Evolutionary conservation across 2,888 invertebrate species (phyloP), one percentile per base, ranked within the genome.

Genomic region (Calameuta idolon): DNA sequence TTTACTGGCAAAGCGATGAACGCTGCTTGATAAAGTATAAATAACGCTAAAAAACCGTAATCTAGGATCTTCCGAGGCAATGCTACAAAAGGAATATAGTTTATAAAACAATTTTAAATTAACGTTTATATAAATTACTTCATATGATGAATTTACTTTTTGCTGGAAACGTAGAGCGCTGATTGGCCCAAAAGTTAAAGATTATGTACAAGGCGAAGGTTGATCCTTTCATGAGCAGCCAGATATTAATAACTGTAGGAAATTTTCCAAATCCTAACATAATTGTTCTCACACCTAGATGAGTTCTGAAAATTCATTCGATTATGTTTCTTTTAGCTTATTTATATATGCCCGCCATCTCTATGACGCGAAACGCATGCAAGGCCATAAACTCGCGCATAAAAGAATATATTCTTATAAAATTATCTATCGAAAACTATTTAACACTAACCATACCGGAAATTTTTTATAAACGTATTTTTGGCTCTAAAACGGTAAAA

Each of bases 221-320:
- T 12, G 92, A 88, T 0, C 88, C 71, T 79, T 93, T 92, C 92
- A 94, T 93, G 12, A 91, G 77, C 3, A 91, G 86, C 94, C 96
- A 96, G 74, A 94, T 89, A 3, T 90, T 85, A 75, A 95, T 86
- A 1, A 94, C 94, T 76, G 91, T 91, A 75, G 94, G 92, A 55
- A 96, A 92, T 80, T 94, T 93, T 23, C 93, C 93, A 83, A 96
- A 94, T 1, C 94, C 94, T 81, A 89, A 90, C 69, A 89, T 89
- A 76, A 96, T 93, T 12, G 95, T 92, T 40, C 92, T 91, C 79
- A 96, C 91, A 37, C 95, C 95, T 69, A 95, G 87, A 84, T 92
- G 92, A 9, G 93, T 87, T 80, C 94, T 94, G 84, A 71, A 90
- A 92, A 79, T 76, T 55, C 2, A 55, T 55, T 55, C 23, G 2